phyloP scores from a whole-genome alignment of 2,888 invertebrate genomes.

The Tiphia femorata region DNA sequence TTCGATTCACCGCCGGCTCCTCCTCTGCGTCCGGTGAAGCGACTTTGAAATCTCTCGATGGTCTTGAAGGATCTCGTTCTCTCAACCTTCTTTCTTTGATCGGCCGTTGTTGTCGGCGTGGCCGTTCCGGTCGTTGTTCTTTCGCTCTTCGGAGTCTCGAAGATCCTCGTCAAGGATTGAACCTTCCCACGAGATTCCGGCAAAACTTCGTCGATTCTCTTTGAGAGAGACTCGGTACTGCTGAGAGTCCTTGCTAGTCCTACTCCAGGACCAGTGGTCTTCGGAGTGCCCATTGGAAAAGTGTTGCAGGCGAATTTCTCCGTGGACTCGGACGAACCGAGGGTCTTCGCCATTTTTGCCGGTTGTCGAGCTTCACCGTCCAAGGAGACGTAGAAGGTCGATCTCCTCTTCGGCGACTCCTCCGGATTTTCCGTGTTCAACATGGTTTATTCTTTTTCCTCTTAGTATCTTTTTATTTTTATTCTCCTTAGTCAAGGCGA shows the following conservation, averaged over 20 bases:
- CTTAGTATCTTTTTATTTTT: too few relatives aligned
- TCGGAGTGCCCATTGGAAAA: conserved; percentile 69
- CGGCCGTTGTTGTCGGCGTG: conserved; percentile 15
- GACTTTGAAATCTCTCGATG: conserved; percentile 63
- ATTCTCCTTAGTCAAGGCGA: background rate
- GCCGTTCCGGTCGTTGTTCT: too few relatives aligned
- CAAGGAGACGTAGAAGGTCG: conserved; percentile 82
- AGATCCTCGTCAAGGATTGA: conserved; percentile 64
- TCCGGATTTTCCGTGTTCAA: conserved; percentile 49
- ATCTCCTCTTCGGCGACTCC: conserved; percentile 71
- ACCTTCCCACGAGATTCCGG: conserved; percentile 56
- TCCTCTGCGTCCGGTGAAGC: conserved; percentile 61
- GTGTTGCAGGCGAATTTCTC: conserved; percentile 74
- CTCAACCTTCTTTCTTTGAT: conserved; percentile 62
- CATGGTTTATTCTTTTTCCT: too few relatives aligned
- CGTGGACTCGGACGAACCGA: conserved; percentile 28
- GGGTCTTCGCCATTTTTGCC: conserved; percentile 48
- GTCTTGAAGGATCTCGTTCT: conserved; percentile 66
- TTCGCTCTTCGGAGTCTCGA: conserved; percentile 54
- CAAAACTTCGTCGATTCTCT: conserved; percentile 20
- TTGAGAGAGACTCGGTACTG: conserved; percentile 50
- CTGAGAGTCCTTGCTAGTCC: conserved; percentile 58
- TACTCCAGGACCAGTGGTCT: conserved; percentile 50
- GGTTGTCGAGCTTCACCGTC: conserved; percentile 65
- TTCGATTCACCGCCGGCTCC: too few relatives aligned